These are phyloP conservation scores for Catostomus latipinnis DNA, from an alignment of 2,797 vertebrate species.

Conservation along the genomic window DNA sequence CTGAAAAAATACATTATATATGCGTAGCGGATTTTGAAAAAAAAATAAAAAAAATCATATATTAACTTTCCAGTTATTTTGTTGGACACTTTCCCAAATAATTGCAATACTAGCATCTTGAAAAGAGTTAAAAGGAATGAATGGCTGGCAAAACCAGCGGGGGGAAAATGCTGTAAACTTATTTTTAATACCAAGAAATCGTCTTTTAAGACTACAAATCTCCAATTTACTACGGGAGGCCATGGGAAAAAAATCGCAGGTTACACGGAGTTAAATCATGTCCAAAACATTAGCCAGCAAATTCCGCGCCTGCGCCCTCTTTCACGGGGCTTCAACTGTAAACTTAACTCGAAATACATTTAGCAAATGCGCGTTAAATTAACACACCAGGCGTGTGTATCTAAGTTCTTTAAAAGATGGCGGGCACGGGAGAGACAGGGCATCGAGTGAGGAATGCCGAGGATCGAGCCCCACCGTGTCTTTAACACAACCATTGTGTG, in stretches of 20 bases:
- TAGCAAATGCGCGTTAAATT: conserved; percentile 7
- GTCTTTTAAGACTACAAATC: background rate
- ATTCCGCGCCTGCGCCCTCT: conserved; percentile 32
- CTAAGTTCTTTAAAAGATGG: conserved; percentile 81
- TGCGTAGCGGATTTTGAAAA: no score
- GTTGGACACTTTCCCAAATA: background rate
- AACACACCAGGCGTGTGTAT: conserved; percentile 11
- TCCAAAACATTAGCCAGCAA: conserved; percentile 38
- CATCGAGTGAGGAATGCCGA: conserved; percentile 59
- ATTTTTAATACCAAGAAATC: background rate
- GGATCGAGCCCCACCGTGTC: conserved; percentile 59
- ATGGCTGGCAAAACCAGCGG: background rate
- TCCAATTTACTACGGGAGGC: background rate
- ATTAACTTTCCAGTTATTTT: background rate
- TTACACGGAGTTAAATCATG: conserved; percentile 23
- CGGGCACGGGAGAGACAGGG: conserved; percentile 75
- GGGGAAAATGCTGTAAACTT: background rate
- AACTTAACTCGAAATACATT: background rate
- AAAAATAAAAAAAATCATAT: no score
- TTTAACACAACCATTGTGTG: conserved; percentile 51
- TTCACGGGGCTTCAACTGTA: background rate
- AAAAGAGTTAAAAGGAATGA: background rate
- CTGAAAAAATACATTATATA: no score
- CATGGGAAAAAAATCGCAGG: conserved; percentile 16
- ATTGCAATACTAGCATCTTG: background rate